Evolutionary conservation across 2,888 invertebrate species (phyloP).

Genomic region (Drosophila putrida): DNA sequence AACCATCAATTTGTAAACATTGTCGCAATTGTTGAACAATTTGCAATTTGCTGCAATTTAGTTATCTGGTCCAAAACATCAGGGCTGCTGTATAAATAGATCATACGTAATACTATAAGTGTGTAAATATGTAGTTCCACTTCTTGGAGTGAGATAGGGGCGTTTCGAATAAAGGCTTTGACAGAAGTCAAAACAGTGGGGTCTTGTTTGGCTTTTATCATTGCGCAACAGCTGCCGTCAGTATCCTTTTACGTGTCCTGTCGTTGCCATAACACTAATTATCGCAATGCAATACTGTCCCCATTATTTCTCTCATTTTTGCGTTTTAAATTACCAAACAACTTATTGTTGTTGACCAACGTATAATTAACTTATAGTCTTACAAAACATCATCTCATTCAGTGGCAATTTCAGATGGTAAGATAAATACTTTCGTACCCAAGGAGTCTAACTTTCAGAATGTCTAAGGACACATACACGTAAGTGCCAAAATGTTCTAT

Average conservation of each 20-base stretch:
- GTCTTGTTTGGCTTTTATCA: slow-evolving; percentile 52
- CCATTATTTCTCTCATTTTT: slow-evolving; percentile 3
- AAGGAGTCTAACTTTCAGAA: slow-evolving; percentile 5
- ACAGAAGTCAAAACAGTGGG: not conserved
- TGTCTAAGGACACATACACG: not conserved
- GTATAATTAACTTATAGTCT: slow-evolving; percentile 71
- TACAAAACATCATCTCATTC: slow-evolving; percentile 38
- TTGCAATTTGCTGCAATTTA: too few relatives aligned
- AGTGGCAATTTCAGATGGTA: slow-evolving; percentile 30
- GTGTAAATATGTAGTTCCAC: slow-evolving; percentile 1
- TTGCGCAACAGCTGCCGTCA: slow-evolving; percentile 57
- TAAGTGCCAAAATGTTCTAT: slow-evolving; percentile 41
- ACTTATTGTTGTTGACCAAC: slow-evolving; percentile 19
- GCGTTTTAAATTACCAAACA: slow-evolving; percentile 64
- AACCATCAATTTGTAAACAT: not conserved
- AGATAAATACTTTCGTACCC: slow-evolving; percentile 40
- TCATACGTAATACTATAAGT: slow-evolving; percentile 20
- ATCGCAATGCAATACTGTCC: slow-evolving; percentile 47
- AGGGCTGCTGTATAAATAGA: slow-evolving; percentile 7
- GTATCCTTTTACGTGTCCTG: slow-evolving; percentile 48
- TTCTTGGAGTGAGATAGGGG: not conserved
- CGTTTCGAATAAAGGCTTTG: slow-evolving; percentile 20
- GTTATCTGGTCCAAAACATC: not conserved
- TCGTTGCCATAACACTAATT: slow-evolving; percentile 70
- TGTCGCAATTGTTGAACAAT: too few relatives aligned